Conservation (phyloP, 2,113 vertebrate species). For the mouse (Mus musculus) region DNA sequence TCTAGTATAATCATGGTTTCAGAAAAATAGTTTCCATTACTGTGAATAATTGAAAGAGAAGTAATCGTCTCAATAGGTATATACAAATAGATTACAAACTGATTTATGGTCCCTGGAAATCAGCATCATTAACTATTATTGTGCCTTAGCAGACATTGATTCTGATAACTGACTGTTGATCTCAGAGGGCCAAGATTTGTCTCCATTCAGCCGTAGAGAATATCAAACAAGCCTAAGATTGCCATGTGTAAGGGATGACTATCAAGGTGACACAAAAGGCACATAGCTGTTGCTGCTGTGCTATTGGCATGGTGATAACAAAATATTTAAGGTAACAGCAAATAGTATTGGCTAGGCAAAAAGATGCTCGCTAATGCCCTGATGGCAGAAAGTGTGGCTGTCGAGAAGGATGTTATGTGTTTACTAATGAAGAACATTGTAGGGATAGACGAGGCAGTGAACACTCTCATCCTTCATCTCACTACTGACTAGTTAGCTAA, state of each 20-base stretch:
- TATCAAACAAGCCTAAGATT: conserved; percentile 53
- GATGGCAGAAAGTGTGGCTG: not conserved
- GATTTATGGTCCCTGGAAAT: conserved; percentile 72
- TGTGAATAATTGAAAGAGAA: conserved; percentile 60
- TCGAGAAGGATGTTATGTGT: conserved; percentile 11
- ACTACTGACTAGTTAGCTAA: not conserved
- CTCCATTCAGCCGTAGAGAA: conserved; percentile 71
- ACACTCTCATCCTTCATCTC: not conserved
- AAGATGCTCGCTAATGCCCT: not conserved
- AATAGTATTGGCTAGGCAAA: conserved; percentile 25
- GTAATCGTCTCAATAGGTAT: conserved; percentile 59
- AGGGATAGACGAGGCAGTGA: conserved; percentile 4
- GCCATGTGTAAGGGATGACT: conserved; percentile 37
- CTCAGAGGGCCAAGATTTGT: conserved; percentile 56
- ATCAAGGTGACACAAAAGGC: conserved; percentile 49
- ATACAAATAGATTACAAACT: conserved; percentile 66
- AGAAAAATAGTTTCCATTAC: conserved; percentile 65
- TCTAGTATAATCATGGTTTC: conserved; percentile 62
- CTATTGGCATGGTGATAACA: conserved; percentile 54
- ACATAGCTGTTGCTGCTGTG: conserved; percentile 11
- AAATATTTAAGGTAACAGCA: not conserved
- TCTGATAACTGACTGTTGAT: conserved; percentile 48
- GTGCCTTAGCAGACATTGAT: conserved; percentile 60
- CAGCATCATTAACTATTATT: conserved; percentile 46
- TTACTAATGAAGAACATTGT: not conserved